phyloP scores from a whole-genome alignment of 2,797 vertebrate species.

The Anisognathus igniventris region DNA sequence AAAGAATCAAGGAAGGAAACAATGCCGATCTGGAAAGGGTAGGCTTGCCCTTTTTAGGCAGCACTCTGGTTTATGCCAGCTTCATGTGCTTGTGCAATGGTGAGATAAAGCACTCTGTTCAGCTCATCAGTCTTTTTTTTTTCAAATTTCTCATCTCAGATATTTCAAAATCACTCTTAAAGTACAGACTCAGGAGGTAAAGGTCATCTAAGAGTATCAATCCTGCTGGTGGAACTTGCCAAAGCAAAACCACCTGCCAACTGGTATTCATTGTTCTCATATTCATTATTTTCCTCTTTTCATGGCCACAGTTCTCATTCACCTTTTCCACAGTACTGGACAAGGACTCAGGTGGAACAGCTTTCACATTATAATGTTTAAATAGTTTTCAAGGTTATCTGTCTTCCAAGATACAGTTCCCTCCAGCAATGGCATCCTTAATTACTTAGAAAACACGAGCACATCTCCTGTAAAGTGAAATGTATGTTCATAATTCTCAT shows the following conservation, averaged over 20 bases:
- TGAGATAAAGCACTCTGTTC: background rate
- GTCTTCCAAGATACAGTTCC: background rate
- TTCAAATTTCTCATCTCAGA: background rate
- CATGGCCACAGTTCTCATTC: background rate
- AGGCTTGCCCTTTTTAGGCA: background rate
- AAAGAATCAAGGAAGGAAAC: background rate
- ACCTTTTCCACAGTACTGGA: background rate
- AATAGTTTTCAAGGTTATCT: background rate
- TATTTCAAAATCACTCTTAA: background rate
- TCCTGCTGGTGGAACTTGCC: background rate
- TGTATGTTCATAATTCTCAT: background rate
- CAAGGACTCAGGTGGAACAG: background rate
- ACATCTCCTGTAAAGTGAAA: background rate
- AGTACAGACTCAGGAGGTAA: background rate
- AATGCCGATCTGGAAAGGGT: background rate
- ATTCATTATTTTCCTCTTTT: background rate
- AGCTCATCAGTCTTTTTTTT: background rate
- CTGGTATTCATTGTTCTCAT: background rate
- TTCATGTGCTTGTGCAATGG: background rate
- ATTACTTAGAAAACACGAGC: background rate
- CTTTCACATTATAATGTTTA: background rate
- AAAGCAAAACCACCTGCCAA: background rate
- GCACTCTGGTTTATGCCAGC: background rate
- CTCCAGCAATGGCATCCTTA: background rate
- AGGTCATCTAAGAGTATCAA: background rate